phyloP scores from a whole-genome alignment of 2,113 vertebrate genomes.

The Climacteris rufus region DNA sequence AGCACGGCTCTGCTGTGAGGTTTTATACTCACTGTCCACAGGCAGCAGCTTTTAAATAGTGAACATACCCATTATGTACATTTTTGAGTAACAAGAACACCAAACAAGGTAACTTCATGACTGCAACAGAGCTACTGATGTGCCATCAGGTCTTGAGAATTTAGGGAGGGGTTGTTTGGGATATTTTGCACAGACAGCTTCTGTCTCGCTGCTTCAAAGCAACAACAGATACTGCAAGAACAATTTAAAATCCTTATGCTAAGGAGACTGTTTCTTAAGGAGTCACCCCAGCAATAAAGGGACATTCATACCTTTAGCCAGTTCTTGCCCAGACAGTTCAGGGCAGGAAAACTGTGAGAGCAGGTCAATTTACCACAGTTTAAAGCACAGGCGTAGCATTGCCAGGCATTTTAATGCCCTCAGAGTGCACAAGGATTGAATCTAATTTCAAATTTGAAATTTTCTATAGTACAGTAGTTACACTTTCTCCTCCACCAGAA shows the following conservation, averaged over 20 bases:
- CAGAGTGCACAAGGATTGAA: not conserved
- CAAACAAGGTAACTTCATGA: not conserved
- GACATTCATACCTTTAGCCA: not conserved
- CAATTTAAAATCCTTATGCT: not conserved
- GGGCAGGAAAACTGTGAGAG: not conserved
- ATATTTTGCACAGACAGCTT: not conserved
- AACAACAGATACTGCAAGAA: not conserved
- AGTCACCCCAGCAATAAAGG: not conserved
- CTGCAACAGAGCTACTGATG: not conserved
- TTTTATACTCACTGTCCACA: not conserved
- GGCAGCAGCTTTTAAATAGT: not conserved
- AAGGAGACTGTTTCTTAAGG: not conserved
- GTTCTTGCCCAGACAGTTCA: not conserved
- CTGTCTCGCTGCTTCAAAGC: not conserved
- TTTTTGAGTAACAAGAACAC: not conserved
- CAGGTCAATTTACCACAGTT: not conserved
- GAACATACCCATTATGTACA: not conserved
- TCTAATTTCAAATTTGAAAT: not conserved
- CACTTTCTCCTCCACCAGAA: not conserved
- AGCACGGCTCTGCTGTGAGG: rapidly evolving
- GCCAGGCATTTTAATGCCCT: not conserved
- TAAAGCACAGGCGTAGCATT: not conserved
- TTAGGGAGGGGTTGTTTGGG: not conserved
- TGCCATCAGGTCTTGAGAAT: not conserved
- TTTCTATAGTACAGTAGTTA: not conserved